Evolutionary conservation across 2,888 invertebrate genomes (phyloP), one percentile per base, ranked within the genome.

Genomic region (Leptopterna dolabrata): DNA sequence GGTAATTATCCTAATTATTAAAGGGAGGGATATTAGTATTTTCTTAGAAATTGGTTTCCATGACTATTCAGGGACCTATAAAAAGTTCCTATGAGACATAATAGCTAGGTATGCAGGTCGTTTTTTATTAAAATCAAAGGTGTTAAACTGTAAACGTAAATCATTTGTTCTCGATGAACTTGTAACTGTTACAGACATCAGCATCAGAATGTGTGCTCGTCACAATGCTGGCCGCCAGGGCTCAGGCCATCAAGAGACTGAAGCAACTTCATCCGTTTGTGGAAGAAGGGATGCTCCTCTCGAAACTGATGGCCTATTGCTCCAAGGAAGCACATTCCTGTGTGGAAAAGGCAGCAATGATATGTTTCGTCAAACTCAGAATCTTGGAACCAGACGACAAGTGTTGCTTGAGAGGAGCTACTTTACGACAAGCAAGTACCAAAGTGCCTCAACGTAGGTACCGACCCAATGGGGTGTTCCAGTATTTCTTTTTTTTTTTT

Each of bases 121-220:
- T n/a, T n/a, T n/a, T n/a, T n/a, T n/a, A n/a, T n/a, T n/a, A n/a
- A n/a, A n/a, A n/a, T n/a, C n/a, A n/a, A n/a, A n/a, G n/a, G n/a
- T n/a, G n/a, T n/a, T n/a, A n/a, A n/a, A n/a, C n/a, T n/a, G n/a
- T n/a, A n/a, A n/a, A n/a, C n/a, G n/a, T n/a, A 36, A 36, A 7
- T 36, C 36, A 36, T 7, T 36, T 4, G 7, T 4, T 36, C 4
- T 36, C 36, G 47, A 7, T 16, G 1, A 51, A 51, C 14, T n/a
- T 51, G 14, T 6, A 11, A 51, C 6, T 51, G n/a, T 41, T 78
- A 43, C 91, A 98, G 97, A 97, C 98, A 7, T 98, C 98, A 0
- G 99, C 99, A 7, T 98, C 98, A 91, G 99, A 99, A 92, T 98
- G 98, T 91, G 95, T 98, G 85, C 93, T 99, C 88, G 98, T 98